These are phyloP conservation scores for Pavo muticus DNA, from an alignment of 2,113 vertebrate species.

Conservation along the genomic window DNA sequence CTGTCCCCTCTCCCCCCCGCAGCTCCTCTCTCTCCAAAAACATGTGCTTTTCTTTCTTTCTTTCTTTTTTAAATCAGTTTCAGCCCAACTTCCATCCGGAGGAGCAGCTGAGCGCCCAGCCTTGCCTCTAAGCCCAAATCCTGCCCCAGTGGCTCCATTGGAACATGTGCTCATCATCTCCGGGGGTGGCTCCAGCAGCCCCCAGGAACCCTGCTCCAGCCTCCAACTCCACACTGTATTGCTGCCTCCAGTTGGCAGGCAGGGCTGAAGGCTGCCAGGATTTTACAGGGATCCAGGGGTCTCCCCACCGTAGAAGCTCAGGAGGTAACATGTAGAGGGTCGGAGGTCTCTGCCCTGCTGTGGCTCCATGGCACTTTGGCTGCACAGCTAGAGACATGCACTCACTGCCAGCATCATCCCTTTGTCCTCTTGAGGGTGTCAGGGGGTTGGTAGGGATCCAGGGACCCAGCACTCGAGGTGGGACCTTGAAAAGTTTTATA, in stretches of 20 bases:
- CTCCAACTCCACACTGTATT: neutral
- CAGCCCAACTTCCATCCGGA: neutral
- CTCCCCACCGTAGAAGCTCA: neutral
- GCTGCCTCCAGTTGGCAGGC: neutral
- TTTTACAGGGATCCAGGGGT: neutral
- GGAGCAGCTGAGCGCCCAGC: neutral
- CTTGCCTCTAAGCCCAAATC: neutral
- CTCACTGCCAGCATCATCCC: neutral
- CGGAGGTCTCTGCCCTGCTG: neutral
- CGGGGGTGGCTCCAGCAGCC: neutral
- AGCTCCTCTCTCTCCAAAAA: neutral
- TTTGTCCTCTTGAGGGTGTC: too few relatives aligned
- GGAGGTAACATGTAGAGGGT: neutral
- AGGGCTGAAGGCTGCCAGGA: neutral
- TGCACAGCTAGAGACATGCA: neutral
- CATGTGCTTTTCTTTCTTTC: neutral
- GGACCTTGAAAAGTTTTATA: neutral
- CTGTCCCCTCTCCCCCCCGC: neutral
- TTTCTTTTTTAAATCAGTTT: neutral
- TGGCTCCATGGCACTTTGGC: neutral
- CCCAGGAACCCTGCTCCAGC: neutral
- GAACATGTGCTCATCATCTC: neutral
- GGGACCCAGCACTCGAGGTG: fast-evolving
- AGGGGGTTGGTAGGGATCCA: neutral
- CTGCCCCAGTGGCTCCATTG: neutral